Evolutionary conservation across 2,888 invertebrate species (phyloP), one percentile per base, ranked within the genome.

Genomic region (Sepiola atlantica): DNA sequence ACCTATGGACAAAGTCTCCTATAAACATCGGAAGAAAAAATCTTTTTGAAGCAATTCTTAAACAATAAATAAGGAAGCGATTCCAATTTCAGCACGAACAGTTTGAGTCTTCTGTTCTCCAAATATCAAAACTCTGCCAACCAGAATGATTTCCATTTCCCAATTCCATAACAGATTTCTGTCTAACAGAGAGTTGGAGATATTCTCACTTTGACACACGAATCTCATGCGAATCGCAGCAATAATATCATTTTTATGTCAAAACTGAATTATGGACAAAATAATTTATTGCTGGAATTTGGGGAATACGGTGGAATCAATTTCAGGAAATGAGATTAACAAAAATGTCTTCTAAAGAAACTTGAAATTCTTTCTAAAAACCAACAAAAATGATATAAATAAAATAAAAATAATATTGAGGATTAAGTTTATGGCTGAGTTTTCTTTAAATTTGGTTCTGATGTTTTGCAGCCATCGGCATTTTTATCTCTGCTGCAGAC

Each of bases 231-330:
- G 92, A 12, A 32, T n/a, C 28, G 16, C 35, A 18, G 35, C 28
- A 92, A 92, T n/a, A 92, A 54, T 92, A 45, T n/a, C 35, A 92
- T 55, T 35, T 45, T 35, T 35, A 32, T 92, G 92, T 92, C 35
- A 54, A 54, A 92, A 92, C 14, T 35, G 55, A 92, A 45, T 35
- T n/a, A 54, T 92, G 24, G 32, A 32, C 45, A 54, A 92, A 45
- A 92, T 77, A n/a, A 77, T 77, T 77, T n/a, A 77, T 28, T 28
- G 61, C 61, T 61, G 10, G 61, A 61, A 61, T 28, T 61, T 61
- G n/a, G 12, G 77, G 32, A 77, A 77, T 77, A 16, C 3, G n/a
- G n/a, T 14, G n/a, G 28, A 61, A 61, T 61, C 24, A 28, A 61
- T 61, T 61, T 61, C 61, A 61, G 24, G 10, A 77, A 32, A 77